Conservation (phyloP, 1,140 invertebrate genomes). For the Zaprionus tsacasi region DNA sequence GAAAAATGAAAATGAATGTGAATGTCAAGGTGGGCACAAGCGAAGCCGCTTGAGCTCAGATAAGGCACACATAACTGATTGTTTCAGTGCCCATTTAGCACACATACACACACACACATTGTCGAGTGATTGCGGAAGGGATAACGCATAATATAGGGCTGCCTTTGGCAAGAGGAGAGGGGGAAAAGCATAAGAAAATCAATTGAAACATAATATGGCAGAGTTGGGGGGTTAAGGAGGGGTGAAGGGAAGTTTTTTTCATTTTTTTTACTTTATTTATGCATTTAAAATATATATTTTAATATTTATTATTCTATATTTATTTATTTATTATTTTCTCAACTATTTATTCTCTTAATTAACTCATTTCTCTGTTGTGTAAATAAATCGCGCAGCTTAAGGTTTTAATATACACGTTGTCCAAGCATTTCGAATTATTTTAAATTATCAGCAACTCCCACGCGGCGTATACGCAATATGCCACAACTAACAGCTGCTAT, state of each 20-base stretch:
- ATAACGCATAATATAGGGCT: neutral
- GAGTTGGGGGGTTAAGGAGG: neutral
- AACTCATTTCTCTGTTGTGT: neutral
- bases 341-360: too few relatives aligned
- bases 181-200: neutral
- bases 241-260: too few relatives aligned
- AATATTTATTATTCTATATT: too few relatives aligned
- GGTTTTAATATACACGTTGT: neutral
- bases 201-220: neutral
- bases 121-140: neutral
- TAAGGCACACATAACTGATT: conserved; percentile 45
- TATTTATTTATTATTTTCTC: too few relatives aligned
- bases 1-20: neutral
- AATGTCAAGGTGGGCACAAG: neutral
- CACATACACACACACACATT: neutral
- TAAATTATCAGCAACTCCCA: conserved; percentile 15
- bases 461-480: conserved; percentile 32
- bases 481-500: neutral
- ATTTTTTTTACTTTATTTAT: too few relatives aligned
- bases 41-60: conserved; percentile 23
- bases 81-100: conserved; percentile 22
- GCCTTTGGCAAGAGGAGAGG: neutral
- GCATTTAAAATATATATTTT: too few relatives aligned
- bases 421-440: conserved; percentile 37
- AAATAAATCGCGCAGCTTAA: conserved; percentile 12